Evolutionary conservation across 2,797 vertebrate genomes (phyloP).

Genomic region (Coregonus sp.): DNA sequence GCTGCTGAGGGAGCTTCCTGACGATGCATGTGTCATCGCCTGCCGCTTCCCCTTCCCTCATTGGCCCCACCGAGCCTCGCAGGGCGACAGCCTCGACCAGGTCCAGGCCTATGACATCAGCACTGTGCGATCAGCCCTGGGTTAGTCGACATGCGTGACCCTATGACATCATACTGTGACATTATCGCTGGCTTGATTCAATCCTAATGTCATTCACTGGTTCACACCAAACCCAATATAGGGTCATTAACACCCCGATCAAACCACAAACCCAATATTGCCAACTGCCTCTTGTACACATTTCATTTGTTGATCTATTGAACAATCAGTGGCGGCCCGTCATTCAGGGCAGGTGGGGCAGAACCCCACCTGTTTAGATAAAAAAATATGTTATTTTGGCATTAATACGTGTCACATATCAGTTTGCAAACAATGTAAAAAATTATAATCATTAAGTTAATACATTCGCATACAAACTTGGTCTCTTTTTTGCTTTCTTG

Average conservation of each 20-base stretch:
- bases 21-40: conserved; percentile 66
- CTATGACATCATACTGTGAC: neutral
- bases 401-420: too few species aligned
- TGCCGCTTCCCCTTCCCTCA: conserved; percentile 73
- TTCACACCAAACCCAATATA: neutral
- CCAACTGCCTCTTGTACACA: neutral
- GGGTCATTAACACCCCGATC: neutral
- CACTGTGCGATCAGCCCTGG: conserved; percentile 48
- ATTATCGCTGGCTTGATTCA: neutral
- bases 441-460: too few species aligned
- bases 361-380: too few species aligned
- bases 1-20: conserved; percentile 71
- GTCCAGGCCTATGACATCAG: conserved; percentile 74
- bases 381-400: too few species aligned
- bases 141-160: neutral
- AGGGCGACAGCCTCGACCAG: conserved; percentile 69
- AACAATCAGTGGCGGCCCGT: too few species aligned
- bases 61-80: conserved; percentile 62
- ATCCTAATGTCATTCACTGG: neutral
- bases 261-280: neutral
- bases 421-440: too few species aligned
- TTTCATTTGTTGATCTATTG: neutral
- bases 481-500: too few species aligned
- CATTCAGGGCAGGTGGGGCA: too few species aligned
- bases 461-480: too few species aligned